Conservation (phyloP, 1,140 invertebrate species). For the Drosophila triauraria region DNA sequence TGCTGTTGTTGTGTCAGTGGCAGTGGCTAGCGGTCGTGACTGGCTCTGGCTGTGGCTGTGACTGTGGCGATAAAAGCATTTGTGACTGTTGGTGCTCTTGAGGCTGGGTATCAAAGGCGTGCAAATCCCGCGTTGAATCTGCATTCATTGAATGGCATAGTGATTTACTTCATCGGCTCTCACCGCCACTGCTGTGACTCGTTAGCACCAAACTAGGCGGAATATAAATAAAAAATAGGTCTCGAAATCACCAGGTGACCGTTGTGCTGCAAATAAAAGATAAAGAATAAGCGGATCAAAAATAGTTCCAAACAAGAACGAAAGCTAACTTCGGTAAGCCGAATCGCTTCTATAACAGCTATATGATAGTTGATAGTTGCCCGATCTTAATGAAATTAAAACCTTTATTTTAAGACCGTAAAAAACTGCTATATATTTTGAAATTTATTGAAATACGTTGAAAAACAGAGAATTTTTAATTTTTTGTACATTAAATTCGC, state of each 20-base stretch:
- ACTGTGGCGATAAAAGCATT: slow-evolving; percentile 17
- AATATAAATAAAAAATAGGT: slow-evolving; percentile 6
- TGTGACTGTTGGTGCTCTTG: slow-evolving; percentile 11
- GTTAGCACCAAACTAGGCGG: slow-evolving; percentile 5
- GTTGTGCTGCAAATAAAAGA: slow-evolving; percentile 13
- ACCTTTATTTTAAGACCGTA: no score
- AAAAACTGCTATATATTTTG: no score
- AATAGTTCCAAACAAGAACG: background rate
- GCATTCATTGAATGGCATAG: slow-evolving; percentile 19
- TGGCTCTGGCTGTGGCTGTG: slow-evolving; percentile 11
- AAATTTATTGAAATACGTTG: no score
- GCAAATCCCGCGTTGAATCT: slow-evolving; percentile 14
- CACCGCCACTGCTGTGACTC: slow-evolving; percentile 4
- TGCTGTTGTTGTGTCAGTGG: slow-evolving; percentile 13
- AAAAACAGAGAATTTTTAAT: no score
- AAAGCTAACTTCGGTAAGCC: no score
- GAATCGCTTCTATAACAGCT: no score
- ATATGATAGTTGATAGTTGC: no score
- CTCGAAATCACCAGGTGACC: slow-evolving; percentile 15
- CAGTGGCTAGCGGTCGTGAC: slow-evolving; percentile 17
- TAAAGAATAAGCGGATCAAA: background rate
- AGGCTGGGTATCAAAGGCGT: slow-evolving; percentile 14
- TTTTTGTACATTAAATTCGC: no score
- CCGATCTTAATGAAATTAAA: no score
- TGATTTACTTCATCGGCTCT: slow-evolving; percentile 11